phyloP scores from a whole-genome alignment of 64 coral and sea anemone species.

The Porites australiensis region DNA sequence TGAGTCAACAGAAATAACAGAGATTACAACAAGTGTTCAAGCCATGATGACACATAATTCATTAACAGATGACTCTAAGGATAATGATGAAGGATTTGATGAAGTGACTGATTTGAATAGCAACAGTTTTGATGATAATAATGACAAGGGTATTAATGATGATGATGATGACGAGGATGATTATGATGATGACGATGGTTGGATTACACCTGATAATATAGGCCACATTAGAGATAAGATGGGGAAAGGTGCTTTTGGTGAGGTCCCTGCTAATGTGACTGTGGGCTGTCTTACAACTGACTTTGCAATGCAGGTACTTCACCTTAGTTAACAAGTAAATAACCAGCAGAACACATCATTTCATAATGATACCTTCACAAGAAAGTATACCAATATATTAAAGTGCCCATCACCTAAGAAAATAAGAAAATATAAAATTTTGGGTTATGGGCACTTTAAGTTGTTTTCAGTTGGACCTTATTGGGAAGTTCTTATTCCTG shows the following conservation, averaged over 20 bases:
- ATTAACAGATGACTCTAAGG: neutral
- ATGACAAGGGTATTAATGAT: constrained; percentile 54
- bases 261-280: constrained; percentile 61
- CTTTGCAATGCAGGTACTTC: constrained; percentile 94
- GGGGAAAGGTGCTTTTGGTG: constrained; percentile 23
- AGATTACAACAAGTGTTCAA: constrained; percentile 1
- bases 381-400: no score
- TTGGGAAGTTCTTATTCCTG: no score
- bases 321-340: neutral
- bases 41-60: neutral
- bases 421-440: no score
- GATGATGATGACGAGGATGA: constrained; percentile 57
- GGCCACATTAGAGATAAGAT: constrained; percentile 65
- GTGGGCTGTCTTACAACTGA: constrained; percentile 98
- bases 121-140: neutral
- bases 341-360: no score
- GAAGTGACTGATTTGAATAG: constrained; percentile 19
- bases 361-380: no score
- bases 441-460: no score
- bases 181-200: constrained; percentile 91
- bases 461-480: no score
- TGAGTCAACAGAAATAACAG: neutral
- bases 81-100: constrained; percentile 30
- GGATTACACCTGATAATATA: constrained; percentile 98
- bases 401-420: no score